Conservation (phyloP, 2,113 vertebrate genomes). For the Halcyon malimbica region DNA sequence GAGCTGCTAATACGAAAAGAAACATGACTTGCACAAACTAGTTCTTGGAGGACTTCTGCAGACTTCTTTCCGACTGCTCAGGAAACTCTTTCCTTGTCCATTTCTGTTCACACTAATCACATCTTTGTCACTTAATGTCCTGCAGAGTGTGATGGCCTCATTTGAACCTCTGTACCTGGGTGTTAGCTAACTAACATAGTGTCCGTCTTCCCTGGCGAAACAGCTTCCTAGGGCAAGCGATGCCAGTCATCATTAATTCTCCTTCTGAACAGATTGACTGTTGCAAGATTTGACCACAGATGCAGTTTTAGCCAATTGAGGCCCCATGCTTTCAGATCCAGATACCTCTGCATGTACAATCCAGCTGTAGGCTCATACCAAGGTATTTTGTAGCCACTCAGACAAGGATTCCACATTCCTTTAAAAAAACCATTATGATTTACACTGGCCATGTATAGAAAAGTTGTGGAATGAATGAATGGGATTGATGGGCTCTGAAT, state of each 20-base stretch:
- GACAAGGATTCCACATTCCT: background rate
- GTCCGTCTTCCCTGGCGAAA: background rate
- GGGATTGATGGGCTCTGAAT: background rate
- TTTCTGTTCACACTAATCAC: background rate
- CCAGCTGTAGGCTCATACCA: background rate
- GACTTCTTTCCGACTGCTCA: background rate
- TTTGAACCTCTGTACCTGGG: background rate
- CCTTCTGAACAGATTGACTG: background rate
- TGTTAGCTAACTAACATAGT: background rate
- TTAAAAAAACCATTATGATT: background rate
- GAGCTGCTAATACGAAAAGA: background rate
- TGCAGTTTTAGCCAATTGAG: background rate
- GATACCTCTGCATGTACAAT: background rate
- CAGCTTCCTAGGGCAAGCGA: background rate
- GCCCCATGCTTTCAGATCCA: background rate
- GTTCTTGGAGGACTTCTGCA: background rate
- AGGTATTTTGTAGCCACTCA: background rate
- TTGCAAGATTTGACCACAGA: background rate
- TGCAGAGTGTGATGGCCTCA: background rate
- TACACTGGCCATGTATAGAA: background rate
- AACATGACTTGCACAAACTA: background rate
- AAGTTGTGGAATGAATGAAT: background rate
- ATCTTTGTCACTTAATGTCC: background rate
- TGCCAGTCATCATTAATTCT: background rate
- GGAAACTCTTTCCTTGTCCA: background rate